Base-by-base conservation (phyloP, 2,113 vertebrate genomes). In the Caranx melampygus region DNA sequence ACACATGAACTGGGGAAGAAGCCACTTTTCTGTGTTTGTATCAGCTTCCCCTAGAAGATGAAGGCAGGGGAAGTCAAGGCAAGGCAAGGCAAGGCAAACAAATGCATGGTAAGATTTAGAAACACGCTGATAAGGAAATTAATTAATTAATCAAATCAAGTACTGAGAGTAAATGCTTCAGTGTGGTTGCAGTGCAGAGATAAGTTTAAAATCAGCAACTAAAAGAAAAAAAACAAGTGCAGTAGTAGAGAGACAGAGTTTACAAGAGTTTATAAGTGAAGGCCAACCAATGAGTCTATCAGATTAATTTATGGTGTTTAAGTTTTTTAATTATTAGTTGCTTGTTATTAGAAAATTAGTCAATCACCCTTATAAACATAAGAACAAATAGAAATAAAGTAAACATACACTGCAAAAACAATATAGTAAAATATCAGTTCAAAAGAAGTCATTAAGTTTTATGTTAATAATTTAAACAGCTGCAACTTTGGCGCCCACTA, bases 1-100 rank as follows among this genome's bases (percentile, higher is more conserved):
- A 99, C 98, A 0, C 95, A 97, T 0, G 96, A 95, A 87, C 97
- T 98, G 75, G 97, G 97, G 35, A 99, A 99, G 87, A 95, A 98
- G 16, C 98, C 98, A 0, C 93, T 96, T 82, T 98, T 99, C 92
- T 96, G 96, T 0, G 95, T 96, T 79, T 97, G 96, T 16, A 97
- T 86, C 72, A 98, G 88, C 71, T 95, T 95, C 0, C 98, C 98
- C 98, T 99, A 90, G 49, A 82, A 84, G 15, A 86, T 11, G 85
- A 35, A 78, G 3, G 20, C 21, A 37, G 1, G 15, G 35, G 3
- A 20, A 13, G 3, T 42, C 37, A 31, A 0, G 6, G 5, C 34
- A 70, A 2, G 0, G n/a, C n/a, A 6, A 26, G 1, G 31, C 12
- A 6, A 59, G 47, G 3, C 16, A 62, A 63, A 62, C 20, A 49